Base-by-base conservation (phyloP, 2,113 vertebrate species). In the Paramormyrops kingsleyae region DNA sequence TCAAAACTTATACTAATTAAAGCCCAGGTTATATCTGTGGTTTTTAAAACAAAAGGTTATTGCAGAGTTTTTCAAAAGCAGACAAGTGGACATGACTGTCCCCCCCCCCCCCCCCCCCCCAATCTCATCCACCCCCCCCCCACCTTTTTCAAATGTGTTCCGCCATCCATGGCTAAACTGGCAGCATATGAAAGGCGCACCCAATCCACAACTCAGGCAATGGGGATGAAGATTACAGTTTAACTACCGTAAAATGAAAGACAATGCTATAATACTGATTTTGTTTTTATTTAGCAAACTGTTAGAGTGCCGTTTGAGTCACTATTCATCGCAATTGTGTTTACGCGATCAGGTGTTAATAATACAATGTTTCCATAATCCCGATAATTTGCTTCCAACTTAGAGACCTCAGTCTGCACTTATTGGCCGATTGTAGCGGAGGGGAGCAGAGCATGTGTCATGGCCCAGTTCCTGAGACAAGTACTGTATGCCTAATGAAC, bases 401-500 rank as follows among this genome's bases (percentile, higher is more conserved):
- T 39, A 31, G 7, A 39, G 50, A 31, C 47, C 24, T 53, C 85
- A 87, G 85, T n/a, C 50, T 84, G 44, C 24, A 47, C 50, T 15
- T 39, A 21, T 21, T 53, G 50, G 24, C 50, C 53, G n/a, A 52
- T 47, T 15, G 50, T 12, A 56, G 39, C 1, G 2, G 15, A 24
- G 19, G 4, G n/a, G 31, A 7, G 10, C 46, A 50, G 88, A 27
- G 88, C 66, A 53, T 35, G 49, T 27, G 47, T 7, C 24, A 39
- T 27, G 27, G 46, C 46, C 24, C 85, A 1, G n/a, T 15, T 52
- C 77, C 91, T 39, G 88, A 89, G 90, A 92, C 91, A 91, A 92
- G 92, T 88, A n/a, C n/a, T n/a, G n/a, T n/a, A 83, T 15, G 93
- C 91, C 90, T 95, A 95, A 95, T 95, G 94, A 94, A 93, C 92